Base-by-base conservation (phyloP, 1,140 invertebrate species). In the Pissodes strobi region DNA sequence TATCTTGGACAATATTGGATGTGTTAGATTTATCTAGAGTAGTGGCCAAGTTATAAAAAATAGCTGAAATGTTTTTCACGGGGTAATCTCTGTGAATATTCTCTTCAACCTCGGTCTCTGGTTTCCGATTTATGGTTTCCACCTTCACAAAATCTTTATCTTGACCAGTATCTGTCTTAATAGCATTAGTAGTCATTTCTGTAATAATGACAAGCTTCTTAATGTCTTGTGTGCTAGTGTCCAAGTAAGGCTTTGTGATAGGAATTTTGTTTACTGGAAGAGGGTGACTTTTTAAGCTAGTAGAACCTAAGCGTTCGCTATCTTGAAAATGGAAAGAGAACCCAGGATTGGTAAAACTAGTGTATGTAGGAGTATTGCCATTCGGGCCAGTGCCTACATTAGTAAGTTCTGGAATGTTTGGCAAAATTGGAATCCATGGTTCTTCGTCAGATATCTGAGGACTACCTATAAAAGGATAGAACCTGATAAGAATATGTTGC, bases 251-350 rank as follows among this genome's bases (percentile, higher is more conserved):
- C 64, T 79, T 78, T 22, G 79, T 70, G 58, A 67, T 71, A 19
- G 81, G 80, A 48, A 88, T 85, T 79, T 88, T 88, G 67, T 88
- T 85, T 2, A 88, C 84, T 1, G 86, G 86, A 69, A 88, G 84
- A 8, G 86, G 86, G 71, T 88, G 85, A 38, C 85, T 79, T 73
- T 81, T 82, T 4, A 82, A 77, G 66, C 80, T 82, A 56, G 78
- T 80, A 5, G 80, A 80, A 10, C 82, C 83, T 34, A 85, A 73
- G 22, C 78, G 80, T 78, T 83, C 80, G 70, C 79, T 79, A 71
- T 82, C 76, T 69, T 81, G 79, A 41, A 79, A 58, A 30, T 81
- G 77, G 22, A 79, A 79, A 17, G 80, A 79, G 69, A 85, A 80
- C 56, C 85, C 82, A 1, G 85, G 85, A 52, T 85, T 82, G 21